Base-by-base conservation (phyloP, 1,140 invertebrate species). In the Drosophila truncata region DNA sequence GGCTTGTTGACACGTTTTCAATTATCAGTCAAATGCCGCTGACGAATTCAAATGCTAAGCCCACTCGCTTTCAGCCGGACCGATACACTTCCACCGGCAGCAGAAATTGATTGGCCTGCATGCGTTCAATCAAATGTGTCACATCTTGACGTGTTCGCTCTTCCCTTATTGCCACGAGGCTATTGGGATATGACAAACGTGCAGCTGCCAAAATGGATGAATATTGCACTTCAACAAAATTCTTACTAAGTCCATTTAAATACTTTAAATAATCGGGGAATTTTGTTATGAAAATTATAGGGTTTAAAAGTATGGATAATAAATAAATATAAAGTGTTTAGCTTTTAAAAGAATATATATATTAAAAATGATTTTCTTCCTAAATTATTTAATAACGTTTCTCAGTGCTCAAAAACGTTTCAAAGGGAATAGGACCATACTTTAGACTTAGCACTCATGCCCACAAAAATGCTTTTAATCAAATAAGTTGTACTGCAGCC, bases 1-100 rank as follows among this genome's bases (percentile, higher is more conserved):
- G 62, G 78, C 69, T 80, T 90, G 85, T 84, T 81, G 85, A 88
- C 84, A 88, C 80, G 84, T 84, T 88, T 90, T 84, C 85, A 90
- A 88, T 88, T 90, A 90, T 88, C 81, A 77, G 64, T 79, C 64
- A 83, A 83, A 83, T 59, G 57, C 44, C 72, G 44, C 14, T 49
- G 60, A 74, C 60, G 67, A 78, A 81, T 78, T 73, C 78, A 52
- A 57, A 76, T 61, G 41, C 54, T 62, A 39, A 42, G 47, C 62
- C 44, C 18, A 44, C 41, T 58, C 33, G 49, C 57, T 44, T 37
- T 33, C 16, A 42, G 55, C 39, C 37, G 41, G 50, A 42, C 20
- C 42, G 47, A 59, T 47, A 35, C 65, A 35, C 20, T 25, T 42
- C 35, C 41, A 66, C 46, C 25, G 61, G 29, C 42, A 31, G 57